Base-by-base conservation (phyloP, 2,113 vertebrate genomes). In the Eublepharis macularius region DNA sequence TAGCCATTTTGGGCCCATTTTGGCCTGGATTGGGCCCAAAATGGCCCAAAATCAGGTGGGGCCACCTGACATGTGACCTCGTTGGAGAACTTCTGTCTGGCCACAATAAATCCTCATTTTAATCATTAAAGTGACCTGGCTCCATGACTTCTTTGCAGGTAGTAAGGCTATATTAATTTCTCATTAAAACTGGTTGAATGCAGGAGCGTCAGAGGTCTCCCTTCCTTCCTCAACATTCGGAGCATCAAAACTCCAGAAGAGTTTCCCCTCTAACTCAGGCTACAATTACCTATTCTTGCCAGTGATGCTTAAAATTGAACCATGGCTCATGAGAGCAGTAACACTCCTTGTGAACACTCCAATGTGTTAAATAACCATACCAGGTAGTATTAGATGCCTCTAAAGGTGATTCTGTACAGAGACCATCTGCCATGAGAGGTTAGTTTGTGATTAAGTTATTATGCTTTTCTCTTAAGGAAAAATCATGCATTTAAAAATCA, bases 281-380 rank as follows among this genome's bases (percentile, higher is more conserved):
- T 90, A 86, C 93, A 95, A 95, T 95, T 96, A 91, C 92, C 92
- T 90, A 92, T 93, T 88, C 92, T 81, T 66, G 92, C 87, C 93
- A 95, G 89, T 3, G 90, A 96, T 94, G 96, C 96, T 96, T 97
- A 94, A 96, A 95, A 96, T 97, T 95, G 95, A 95, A 96, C 96
- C 91, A 77, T 94, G 95, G 93, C 92, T 96, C 93, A 90, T 82
- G 88, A 94, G 88, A 96, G 90, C 93, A 94, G 92, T 90, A 92
- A 83, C 83, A 92, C 60, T 93, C 94, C 92, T 94, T 93, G 93
- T 89, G 90, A 96, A 94, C 94, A 93, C 94, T 93, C 94, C 94
- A 93, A 95, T 96, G 95, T 94, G 94, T 95, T 93, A 95, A 97
- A 95, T 86, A 90, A 88, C 91, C 83, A 91, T 93, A 76, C 89